Evolutionary conservation across 1,140 invertebrate species (phyloP), one percentile per base, ranked within the genome.

Genomic region (Saccostrea glomerata): DNA sequence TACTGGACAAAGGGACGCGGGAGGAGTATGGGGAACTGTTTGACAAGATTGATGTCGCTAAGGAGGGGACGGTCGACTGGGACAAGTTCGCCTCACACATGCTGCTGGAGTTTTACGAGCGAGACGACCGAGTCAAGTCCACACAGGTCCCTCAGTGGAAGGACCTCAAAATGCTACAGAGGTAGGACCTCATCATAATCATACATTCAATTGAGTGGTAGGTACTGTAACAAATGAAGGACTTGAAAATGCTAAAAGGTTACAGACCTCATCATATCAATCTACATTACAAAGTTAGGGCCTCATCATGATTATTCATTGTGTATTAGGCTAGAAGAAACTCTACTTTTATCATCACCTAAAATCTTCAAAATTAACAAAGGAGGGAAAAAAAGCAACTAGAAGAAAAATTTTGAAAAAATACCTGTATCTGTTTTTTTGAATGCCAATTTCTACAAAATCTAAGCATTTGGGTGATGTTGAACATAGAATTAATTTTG

Each of bases 61-160:
- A 93, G 83, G 93, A 95, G 47, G 95, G 94, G 2, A 92, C 85
- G n/a, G 94, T 95, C 0, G 93, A 95, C 90, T 95, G 95, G 95
- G 95, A 95, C 88, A 94, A 95, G 87, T 92, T 95, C 83, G 94
- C 94, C 0, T 93, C 93, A 4, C 94, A 95, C 86, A 94, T 95
- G 93, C 87, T 95, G 89, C 92, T 95, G 9, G 94, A 95, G 90
- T 94, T 95, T 86, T 95, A 95, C 85, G 95, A 95, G 90, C 92
- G 92, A 88, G 95, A 95, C 85, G 94, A 95, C 88, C 90, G 93
- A 20, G 92, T 95, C 23, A 95, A 95, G 85, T 94, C 94, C 9
- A 94, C 94, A 73, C 94, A 94, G 84, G 93, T 95, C 2, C 94
- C 94, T 0, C 93, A 95, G 88, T 95, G 95, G 95, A 95, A 94